Percentiles rank a stretch among this genome's conserved stretches.
Evolutionary conservation across 2,888 invertebrate genomes (phyloP).

Genomic region (Meliscaeva auricollis): DNA sequence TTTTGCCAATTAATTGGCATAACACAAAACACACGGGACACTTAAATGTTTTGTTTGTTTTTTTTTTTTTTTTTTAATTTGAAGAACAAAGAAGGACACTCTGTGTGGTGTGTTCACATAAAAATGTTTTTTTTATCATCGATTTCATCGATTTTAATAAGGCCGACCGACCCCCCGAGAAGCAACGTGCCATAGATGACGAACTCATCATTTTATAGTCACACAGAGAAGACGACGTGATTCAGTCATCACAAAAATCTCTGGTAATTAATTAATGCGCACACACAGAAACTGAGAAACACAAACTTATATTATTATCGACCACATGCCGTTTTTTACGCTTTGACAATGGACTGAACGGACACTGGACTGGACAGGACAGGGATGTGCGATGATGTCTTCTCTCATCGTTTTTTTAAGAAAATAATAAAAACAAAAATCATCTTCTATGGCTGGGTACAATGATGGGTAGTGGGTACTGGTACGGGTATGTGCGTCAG

Average conservation of each 20-base stretch:
- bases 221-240: constrained; percentile 63
- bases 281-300: neutral
- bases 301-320: constrained; percentile 25
- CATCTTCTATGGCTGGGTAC: constrained; percentile 27
- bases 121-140: constrained; percentile 54
- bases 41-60: constrained; percentile 12
- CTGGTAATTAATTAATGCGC: constrained; percentile 68
- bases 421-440: constrained; percentile 41
- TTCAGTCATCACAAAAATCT: constrained; percentile 74
- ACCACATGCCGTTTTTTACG: constrained; percentile 72
- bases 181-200: constrained; percentile 58
- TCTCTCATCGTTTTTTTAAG: constrained; percentile 11
- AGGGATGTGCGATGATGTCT: constrained; percentile 31
- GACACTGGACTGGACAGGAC: neutral
- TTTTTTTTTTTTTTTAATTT: neutral
- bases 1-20: constrained; percentile 74
- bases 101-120: constrained; percentile 25
- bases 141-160: constrained; percentile 52
- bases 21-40: constrained; percentile 44
- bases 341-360: constrained; percentile 28
- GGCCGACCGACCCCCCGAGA: constrained; percentile 74
- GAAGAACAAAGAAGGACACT: constrained; percentile 22
- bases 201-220: constrained; percentile 73
- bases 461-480: no score
- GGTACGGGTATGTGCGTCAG: neutral